phyloP scores from a whole-genome alignment of 1,140 invertebrate species.

The Chlorops oryzae region DNA sequence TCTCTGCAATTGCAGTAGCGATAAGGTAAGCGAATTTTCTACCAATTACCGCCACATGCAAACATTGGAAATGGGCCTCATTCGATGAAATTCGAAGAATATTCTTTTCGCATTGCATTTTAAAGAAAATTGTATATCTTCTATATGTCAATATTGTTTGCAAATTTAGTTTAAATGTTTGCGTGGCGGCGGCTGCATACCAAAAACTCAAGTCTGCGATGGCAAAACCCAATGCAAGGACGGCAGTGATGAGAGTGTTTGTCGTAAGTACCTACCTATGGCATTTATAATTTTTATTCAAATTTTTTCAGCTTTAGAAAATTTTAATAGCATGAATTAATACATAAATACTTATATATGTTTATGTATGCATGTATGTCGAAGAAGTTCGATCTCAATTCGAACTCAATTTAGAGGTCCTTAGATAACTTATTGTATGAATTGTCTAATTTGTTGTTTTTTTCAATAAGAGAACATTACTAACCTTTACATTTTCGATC shows the following conservation, averaged over 20 bases:
- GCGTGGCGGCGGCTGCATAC: constrained; percentile 48
- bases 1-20: constrained; percentile 47
- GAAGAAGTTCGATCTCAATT: too few relatives aligned
- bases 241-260: constrained; percentile 65
- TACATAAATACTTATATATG: too few relatives aligned
- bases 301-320: constrained; percentile 5
- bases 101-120: too few relatives aligned
- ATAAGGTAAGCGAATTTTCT: constrained; percentile 45
- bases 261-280: constrained; percentile 49
- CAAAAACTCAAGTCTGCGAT: constrained; percentile 59
- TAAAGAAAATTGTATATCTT: too few relatives aligned
- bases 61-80: background rate
- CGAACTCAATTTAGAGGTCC: too few relatives aligned
- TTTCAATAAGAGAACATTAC: too few relatives aligned
- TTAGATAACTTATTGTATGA: too few relatives aligned
- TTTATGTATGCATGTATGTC: too few relatives aligned
- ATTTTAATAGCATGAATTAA: too few relatives aligned
- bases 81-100: too few relatives aligned
- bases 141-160: constrained; percentile 19
- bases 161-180: constrained; percentile 43
- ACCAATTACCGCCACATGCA: constrained; percentile 3
- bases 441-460: too few relatives aligned
- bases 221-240: constrained; percentile 62
- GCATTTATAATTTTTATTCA: background rate
- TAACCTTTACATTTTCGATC: too few relatives aligned